Conservation (phyloP, 2,113 vertebrate genomes). For the Dolichotis patagonum region DNA sequence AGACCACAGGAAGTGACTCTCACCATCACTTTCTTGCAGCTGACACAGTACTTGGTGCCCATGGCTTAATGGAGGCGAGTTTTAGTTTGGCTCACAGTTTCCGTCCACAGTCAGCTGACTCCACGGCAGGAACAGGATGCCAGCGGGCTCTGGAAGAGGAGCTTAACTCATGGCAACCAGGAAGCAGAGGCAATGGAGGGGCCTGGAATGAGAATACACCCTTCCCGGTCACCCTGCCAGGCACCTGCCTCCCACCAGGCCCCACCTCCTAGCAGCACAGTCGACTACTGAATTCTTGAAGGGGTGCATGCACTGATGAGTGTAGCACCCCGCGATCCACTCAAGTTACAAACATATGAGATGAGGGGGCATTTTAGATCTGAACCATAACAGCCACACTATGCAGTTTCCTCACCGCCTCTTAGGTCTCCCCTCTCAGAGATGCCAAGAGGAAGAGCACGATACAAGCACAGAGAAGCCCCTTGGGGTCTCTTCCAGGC, state of each 20-base stretch:
- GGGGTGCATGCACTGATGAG: neutral
- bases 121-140: neutral
- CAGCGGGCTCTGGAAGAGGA: neutral
- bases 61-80: neutral
- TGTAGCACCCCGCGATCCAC: neutral
- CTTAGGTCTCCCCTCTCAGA: neutral
- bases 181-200: neutral
- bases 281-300: neutral
- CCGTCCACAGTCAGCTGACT: neutral
- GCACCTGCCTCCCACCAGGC: neutral
- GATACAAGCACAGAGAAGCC: neutral
- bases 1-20: neutral
- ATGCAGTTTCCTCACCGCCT: neutral
- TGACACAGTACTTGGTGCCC: neutral
- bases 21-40: neutral
- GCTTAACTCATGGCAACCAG: neutral
- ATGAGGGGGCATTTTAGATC: neutral
- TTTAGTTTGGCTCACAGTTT: neutral
- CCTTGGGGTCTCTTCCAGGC: neutral
- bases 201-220: neutral
- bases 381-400: neutral
- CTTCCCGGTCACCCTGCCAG: neutral
- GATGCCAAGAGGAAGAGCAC: neutral
- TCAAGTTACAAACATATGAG: neutral
- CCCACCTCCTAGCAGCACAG: neutral